Evolutionary conservation across 2,888 invertebrate species (phyloP), one percentile per base, ranked within the genome.

Genomic region (Linnaemya vulpina): DNA sequence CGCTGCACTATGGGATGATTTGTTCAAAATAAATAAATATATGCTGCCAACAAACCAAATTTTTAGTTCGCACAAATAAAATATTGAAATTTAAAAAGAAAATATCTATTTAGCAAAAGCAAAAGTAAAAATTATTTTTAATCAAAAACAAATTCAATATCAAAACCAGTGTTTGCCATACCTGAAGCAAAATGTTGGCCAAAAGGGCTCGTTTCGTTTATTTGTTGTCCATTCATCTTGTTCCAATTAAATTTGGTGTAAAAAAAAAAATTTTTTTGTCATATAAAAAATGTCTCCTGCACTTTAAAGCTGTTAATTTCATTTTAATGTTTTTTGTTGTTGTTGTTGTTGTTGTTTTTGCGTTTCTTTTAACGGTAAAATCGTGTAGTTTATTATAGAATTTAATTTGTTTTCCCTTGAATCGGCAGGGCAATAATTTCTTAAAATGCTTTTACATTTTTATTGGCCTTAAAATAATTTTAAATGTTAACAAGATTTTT

Each of bases 241-340:
- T 77, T 71, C 77, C 82, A 83, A 77, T 83, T 83, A 83, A 74
- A 81, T 10, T 67, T 7, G 35, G 17, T 43, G 51, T 43, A 22
- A 58, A 74, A 58, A 74, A 74, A 80, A 58, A 74, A 74, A 25
- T 63, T 53, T 62, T 49, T 30, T 30, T 30, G 30, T 5, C 2
- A 30, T 3, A 30, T 30, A 88, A 30, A 90, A 91, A 89, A 10
- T 65, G 63, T 79, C 79, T 58, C 10, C 65, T 67, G 55, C 71
- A 73, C 79, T 79, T 73, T 80, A 58, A 73, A 73, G 65, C 73
- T 80, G 49, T 38, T 53, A 65, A 79, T 58, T 60, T 80, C 74
- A 51, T 74, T 80, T 73, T 49, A 58, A 35, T 58, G 58, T 63
- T 76, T 58, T 20, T 11, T 49, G 49, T 22, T 58, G 58, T 63